Conservation (phyloP, 2,113 vertebrate genomes). For the Capra hircus region DNA sequence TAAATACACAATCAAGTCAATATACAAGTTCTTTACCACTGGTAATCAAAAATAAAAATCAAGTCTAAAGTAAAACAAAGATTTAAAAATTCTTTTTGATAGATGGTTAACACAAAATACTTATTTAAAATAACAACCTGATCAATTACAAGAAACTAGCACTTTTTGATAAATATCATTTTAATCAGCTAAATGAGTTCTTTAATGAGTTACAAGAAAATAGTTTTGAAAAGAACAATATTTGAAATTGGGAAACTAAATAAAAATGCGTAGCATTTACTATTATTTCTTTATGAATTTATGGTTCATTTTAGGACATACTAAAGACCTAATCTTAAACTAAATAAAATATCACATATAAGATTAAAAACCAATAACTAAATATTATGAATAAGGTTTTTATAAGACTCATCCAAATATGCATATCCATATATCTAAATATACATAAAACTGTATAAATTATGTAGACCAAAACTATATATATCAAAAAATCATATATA, state of each 20-base stretch:
- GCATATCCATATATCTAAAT: background rate
- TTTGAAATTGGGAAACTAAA: background rate
- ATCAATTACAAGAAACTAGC: background rate
- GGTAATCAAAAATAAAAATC: constrained; percentile 7
- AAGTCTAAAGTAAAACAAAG: background rate
- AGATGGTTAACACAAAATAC: background rate
- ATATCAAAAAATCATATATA: background rate
- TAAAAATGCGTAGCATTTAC: background rate
- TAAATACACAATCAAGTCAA: background rate
- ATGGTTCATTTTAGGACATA: background rate
- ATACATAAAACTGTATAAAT: background rate
- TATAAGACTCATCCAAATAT: background rate
- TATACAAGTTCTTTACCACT: background rate
- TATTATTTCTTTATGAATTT: background rate
- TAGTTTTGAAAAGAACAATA: background rate
- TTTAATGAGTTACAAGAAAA: background rate
- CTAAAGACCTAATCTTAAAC: background rate
- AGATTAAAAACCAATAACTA: background rate
- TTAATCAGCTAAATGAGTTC: background rate
- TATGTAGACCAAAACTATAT: background rate
- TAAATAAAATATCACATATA: background rate
- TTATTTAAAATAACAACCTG: background rate
- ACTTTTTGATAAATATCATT: background rate
- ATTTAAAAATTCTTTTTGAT: background rate
- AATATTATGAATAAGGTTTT: background rate